A percentile compares a stretch with the other conserved stretches of the same genome.
Conservation (phyloP, 2,888 invertebrate genomes). For the Drosophila incognita region DNA sequence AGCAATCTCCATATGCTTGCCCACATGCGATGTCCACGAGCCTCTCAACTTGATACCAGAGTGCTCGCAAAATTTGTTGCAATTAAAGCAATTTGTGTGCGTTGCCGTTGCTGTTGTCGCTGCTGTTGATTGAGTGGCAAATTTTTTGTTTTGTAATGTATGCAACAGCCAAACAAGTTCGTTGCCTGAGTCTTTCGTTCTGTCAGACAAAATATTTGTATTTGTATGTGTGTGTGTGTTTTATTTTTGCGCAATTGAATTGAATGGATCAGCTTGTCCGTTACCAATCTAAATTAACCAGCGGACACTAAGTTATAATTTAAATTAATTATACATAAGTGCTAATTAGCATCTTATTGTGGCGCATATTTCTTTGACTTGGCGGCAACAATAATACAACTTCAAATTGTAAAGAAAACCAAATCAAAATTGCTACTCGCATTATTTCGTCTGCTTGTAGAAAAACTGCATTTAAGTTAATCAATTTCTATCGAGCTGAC, state of each 20-base stretch:
- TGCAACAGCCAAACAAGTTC: conserved; percentile 69
- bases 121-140: conserved; percentile 71
- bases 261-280: conserved; percentile 26
- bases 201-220: conserved; percentile 42
- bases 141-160: conserved; percentile 59
- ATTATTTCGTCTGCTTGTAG: conserved; percentile 6
- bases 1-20: conserved; percentile 30
- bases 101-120: conserved; percentile 44
- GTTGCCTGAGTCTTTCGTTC: conserved; percentile 72
- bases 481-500: conserved; percentile 44
- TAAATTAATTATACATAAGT: conserved; percentile 65
- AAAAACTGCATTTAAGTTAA: conserved; percentile 44
- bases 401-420: conserved; percentile 1
- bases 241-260: conserved; percentile 38
- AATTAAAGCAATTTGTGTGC: conserved; percentile 74
- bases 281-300: conserved; percentile 18
- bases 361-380: neutral
- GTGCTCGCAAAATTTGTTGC: conserved; percentile 70
- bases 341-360: conserved; percentile 52
- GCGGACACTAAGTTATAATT: conserved; percentile 58
- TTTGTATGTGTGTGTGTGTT: neutral
- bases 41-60: conserved; percentile 53
- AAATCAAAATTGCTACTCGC: conserved; percentile 14
- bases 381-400: conserved; percentile 3
- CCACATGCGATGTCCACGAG: conserved; percentile 42